A percentile compares a stretch with the other conserved stretches of the same genome.
Evolutionary conservation across 2,797 vertebrate genomes (phyloP).

Genomic region (Phrynocephalus vlangalii): DNA sequence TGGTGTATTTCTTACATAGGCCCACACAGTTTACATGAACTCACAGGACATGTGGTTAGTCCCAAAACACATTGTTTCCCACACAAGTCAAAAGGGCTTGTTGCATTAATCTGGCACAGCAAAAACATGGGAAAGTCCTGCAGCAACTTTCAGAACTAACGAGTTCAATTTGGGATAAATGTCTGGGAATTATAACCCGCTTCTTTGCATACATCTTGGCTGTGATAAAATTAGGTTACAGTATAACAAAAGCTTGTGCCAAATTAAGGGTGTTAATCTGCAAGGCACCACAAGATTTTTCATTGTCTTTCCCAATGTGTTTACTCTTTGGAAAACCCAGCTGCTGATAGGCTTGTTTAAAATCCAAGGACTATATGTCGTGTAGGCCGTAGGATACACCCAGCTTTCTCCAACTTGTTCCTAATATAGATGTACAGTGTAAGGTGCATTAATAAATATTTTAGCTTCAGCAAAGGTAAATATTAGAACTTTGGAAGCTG

Average conservation of each 20-base stretch:
- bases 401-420: conserved; percentile 34
- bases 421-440: conserved; percentile 34
- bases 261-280: no score
- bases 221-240: no score
- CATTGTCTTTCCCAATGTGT: background rate
- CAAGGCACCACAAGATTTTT: background rate
- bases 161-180: no score
- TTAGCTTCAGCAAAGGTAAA: conserved; percentile 30
- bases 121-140: no score
- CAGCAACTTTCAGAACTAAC: no score
- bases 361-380: background rate
- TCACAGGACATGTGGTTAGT: background rate
- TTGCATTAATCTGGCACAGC: no score
- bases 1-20: background rate
- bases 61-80: background rate
- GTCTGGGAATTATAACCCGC: no score
- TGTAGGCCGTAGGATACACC: background rate
- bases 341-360: conserved; percentile 17
- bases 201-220: no score
- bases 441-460: conserved; percentile 41
- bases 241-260: no score
- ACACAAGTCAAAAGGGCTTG: background rate
- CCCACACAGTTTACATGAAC: background rate
- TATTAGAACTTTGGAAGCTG: conserved; percentile 27
- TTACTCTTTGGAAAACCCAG: background rate